Percentiles rank a stretch among this genome's conserved stretches.
These are phyloP conservation scores for Pseudomyrmex pallidus DNA, from an alignment of 1,140 invertebrate genomes.

Conservation along the genomic window DNA sequence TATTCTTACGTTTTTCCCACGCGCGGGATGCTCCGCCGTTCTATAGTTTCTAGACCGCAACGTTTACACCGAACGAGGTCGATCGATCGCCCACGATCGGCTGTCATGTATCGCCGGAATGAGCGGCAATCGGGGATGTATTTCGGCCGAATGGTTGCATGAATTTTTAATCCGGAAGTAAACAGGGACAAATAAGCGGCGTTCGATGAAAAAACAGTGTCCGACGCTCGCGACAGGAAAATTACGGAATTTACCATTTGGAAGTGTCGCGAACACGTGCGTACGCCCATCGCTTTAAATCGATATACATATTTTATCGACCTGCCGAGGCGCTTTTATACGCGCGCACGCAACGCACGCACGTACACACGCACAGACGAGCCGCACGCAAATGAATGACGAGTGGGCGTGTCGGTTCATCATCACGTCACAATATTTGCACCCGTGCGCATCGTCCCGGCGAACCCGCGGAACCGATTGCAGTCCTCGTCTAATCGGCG, in stretches of 20 bases:
- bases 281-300: constrained; percentile 75
- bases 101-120: constrained; percentile 19
- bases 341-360: constrained; percentile 7
- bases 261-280: constrained; percentile 68
- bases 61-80: constrained; percentile 21
- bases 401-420: constrained; percentile 73
- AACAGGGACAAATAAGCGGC: constrained; percentile 20
- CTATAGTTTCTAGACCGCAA: not conserved
- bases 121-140: constrained; percentile 28
- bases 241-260: constrained; percentile 70
- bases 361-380: not conserved
- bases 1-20: not conserved
- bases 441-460: constrained; percentile 23
- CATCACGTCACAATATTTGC: constrained; percentile 74
- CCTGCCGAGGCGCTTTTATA: constrained; percentile 30
- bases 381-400: constrained; percentile 66
- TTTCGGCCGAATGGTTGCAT: constrained; percentile 23
- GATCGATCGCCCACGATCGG: constrained; percentile 29
- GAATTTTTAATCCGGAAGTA: constrained; percentile 60
- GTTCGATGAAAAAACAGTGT: not conserved
- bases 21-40: constrained; percentile 1
- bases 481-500: constrained; percentile 36
- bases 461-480: constrained; percentile 40
- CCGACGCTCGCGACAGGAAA: constrained; percentile 41
- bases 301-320: constrained; percentile 77